Base-by-base conservation (phyloP, 2,888 invertebrate species). In the Argyresthia albistria region DNA sequence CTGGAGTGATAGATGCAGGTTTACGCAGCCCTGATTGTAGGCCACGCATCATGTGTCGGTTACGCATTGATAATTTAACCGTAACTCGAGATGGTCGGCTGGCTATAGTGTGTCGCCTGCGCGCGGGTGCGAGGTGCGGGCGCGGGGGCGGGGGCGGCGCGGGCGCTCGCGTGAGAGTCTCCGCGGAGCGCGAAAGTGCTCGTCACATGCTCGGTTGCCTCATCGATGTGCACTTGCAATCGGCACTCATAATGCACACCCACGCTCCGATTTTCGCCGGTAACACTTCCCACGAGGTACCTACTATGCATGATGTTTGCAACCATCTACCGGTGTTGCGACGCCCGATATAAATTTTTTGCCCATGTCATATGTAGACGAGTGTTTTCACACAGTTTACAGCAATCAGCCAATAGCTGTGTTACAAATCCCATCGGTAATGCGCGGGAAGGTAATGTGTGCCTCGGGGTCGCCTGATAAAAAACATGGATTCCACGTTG, bases 221-320 rank as follows among this genome's bases (percentile, higher is more conserved):
- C 79, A 83, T 76, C 73, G 72, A 76, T 73, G 64, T 70, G 69
- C 75, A 75, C 69, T 76, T 73, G 72, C 70, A 69, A 73, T 78
- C 65, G 60, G 63, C 67, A 47, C 25, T 25, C 25, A 25, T 25
- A 25, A 25, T 25, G 25, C 43, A 73, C 70, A 78, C 83, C 81
- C 84, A 84, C 84, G 84, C 69, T 83, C 83, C 62, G 74, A 76
- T 82, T 83, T 79, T 74, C 65, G 69, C 66, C 72, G 72, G 73
- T 82, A 81, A 81, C 78, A 84, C 79, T 76, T 73, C 70, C 64
- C 50, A 50, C 50, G 42, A 76, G 14, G 8, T 25, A 25, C 25
- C 25, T n/a, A 25, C 25, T 25, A 2, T 25, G 25, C 50, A 75
- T 78, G 73, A 72, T 60, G 62, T 64, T 69, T 64, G 65, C 64